Evolutionary conservation across 2,113 vertebrate species (phyloP).

Genomic region (Recurvirostra avosetta): DNA sequence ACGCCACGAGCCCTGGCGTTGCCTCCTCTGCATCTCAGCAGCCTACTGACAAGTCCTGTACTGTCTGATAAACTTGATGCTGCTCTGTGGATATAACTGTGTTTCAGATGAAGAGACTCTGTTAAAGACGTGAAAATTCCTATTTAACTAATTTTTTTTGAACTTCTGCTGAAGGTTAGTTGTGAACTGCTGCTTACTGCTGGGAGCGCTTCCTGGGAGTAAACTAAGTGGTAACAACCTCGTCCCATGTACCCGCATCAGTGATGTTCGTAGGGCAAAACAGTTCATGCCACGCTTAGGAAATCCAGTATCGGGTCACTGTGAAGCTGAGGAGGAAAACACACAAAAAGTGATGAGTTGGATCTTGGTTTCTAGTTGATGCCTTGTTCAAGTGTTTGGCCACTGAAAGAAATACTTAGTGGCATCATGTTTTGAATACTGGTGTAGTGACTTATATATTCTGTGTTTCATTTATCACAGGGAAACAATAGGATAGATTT

Average conservation of each 20-base stretch:
- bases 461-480: slow-evolving; percentile 54
- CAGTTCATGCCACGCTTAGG: background rate
- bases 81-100: slow-evolving; percentile 16
- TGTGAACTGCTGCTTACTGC: slow-evolving; percentile 50
- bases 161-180: slow-evolving; percentile 56
- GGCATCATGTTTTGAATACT: slow-evolving; percentile 53
- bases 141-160: slow-evolving; percentile 48
- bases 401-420: background rate
- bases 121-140: slow-evolving; percentile 4
- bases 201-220: slow-evolving; percentile 30
- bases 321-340: slow-evolving; percentile 54
- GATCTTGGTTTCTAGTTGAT: background rate
- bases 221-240: slow-evolving; percentile 19
- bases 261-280: background rate
- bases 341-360: background rate
- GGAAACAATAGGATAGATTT: slow-evolving; percentile 53
- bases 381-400: slow-evolving; percentile 12
- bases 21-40: slow-evolving; percentile 85
- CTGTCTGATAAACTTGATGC: slow-evolving; percentile 74
- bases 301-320: slow-evolving; percentile 17
- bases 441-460: slow-evolving; percentile 61
- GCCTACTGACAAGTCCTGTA: slow-evolving; percentile 92
- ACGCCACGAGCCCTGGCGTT: slow-evolving; percentile 78
- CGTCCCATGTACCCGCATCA: background rate
- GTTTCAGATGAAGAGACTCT: background rate